Conservation (phyloP, 2,113 vertebrate species). For the Antechinus stuartii region DNA sequence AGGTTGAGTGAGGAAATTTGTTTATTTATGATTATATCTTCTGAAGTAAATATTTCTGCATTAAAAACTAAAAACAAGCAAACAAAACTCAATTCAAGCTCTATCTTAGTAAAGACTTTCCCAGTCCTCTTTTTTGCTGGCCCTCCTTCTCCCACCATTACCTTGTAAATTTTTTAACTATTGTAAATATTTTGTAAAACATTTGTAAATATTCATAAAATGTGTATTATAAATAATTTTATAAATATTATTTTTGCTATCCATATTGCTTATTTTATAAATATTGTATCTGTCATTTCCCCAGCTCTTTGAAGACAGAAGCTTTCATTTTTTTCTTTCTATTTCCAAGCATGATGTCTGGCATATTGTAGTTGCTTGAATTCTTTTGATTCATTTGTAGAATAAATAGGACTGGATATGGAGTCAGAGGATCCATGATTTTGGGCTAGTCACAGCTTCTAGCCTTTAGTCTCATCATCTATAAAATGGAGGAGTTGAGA, state of each 20-base stretch:
- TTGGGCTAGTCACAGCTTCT: background rate
- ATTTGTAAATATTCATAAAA: background rate
- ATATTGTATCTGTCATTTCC: background rate
- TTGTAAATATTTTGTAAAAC: background rate
- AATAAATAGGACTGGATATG: background rate
- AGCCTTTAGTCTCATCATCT: background rate
- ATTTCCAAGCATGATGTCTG: background rate
- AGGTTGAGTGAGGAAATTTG: background rate
- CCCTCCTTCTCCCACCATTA: background rate
- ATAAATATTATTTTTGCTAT: background rate
- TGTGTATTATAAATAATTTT: too few relatives aligned
- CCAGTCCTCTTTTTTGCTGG: background rate
- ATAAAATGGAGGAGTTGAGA: background rate
- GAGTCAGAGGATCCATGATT: background rate
- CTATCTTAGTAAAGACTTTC: background rate
- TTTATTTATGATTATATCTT: background rate
- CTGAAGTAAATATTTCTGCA: background rate
- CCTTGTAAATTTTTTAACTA: background rate
- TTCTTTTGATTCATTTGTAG: background rate
- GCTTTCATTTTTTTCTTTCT: background rate
- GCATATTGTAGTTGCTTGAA: background rate
- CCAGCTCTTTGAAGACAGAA: background rate
- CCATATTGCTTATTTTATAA: background rate
- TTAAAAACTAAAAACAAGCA: background rate
- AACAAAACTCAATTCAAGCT: background rate